Conservation (phyloP, 2,113 vertebrate species). For the Donacobius atricapilla region DNA sequence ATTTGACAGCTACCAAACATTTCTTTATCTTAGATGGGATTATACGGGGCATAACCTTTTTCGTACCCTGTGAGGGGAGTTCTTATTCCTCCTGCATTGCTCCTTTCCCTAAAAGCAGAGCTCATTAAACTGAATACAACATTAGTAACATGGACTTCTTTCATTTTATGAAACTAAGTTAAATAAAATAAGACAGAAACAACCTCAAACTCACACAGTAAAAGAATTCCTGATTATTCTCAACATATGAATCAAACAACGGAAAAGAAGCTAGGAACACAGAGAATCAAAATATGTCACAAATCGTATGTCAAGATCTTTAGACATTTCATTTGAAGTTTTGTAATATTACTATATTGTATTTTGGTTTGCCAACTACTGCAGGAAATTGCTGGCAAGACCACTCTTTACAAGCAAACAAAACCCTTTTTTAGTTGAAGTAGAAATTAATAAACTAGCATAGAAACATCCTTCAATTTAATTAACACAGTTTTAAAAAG, state of each 20-base stretch:
- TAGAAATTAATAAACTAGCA: neutral
- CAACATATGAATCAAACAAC: neutral
- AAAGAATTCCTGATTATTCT: neutral
- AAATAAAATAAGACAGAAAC: neutral
- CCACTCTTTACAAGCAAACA: neutral
- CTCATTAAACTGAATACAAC: neutral
- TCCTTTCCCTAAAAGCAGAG: neutral
- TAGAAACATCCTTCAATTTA: neutral
- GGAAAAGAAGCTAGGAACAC: neutral
- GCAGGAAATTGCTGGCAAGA: neutral
- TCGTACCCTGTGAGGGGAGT: neutral
- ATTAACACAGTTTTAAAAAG: neutral
- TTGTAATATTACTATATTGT: neutral
- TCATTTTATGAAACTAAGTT: neutral
- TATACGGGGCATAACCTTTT: neutral
- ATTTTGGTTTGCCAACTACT: neutral
- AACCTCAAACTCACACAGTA: neutral
- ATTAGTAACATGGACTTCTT: neutral
- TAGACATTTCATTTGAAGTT: neutral
- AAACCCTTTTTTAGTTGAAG: neutral
- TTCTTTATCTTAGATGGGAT: neutral
- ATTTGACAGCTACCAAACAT: neutral
- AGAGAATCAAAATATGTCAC: neutral
- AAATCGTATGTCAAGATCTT: neutral
- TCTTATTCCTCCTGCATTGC: neutral